Base-by-base conservation (phyloP, 2,113 vertebrate genomes). In the Malurus cyaneus region DNA sequence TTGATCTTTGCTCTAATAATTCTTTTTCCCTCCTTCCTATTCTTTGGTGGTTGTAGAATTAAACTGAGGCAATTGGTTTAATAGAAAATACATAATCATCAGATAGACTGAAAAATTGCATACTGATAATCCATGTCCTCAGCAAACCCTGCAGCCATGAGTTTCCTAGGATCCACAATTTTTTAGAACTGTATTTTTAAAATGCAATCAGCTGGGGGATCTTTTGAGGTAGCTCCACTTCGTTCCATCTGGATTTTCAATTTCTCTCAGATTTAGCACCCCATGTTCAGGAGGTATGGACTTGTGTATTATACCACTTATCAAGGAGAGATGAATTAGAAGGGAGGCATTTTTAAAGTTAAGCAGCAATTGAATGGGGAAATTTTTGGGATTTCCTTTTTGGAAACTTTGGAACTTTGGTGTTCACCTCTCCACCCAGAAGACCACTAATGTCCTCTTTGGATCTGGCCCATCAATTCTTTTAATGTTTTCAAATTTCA, bases 391-490 rank as follows among this genome's bases (percentile, higher is more conserved):
- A n/a, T 76, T 91, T 73, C 18, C 23, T 41, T 86, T 80, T 77
- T n/a, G n/a, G n/a, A n/a, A n/a, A n/a, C n/a, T n/a, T n/a, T n/a
- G n/a, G 66, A 70, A 66, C 29, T 86, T 65, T 5, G n/a, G 3
- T 50, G 47, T 92, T 96, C 66, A 54, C 23, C 46, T 65, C 66
- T 89, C 24, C 28, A 41, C 32, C 31, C 81, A 52, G 73, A 92
- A 81, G 3, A 23, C 73, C 78, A 70, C 39, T 69, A 11, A 88
- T n/a, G 5, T 70, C 90, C 67, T 96, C 80, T 90, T 96, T 95
- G 96, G 95, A 96, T 95, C 96, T 96, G 96, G 96, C 94, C 95
- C 94, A 86, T 70, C 62, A 70, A 46, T 94, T 92, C 47, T 85
- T 91, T 89, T 25, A 52, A 2, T 50, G 89, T 94, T 96, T 94